phyloP scores from a whole-genome alignment of 2,888 invertebrate species.

The Lordiphosa andalusiaca region DNA sequence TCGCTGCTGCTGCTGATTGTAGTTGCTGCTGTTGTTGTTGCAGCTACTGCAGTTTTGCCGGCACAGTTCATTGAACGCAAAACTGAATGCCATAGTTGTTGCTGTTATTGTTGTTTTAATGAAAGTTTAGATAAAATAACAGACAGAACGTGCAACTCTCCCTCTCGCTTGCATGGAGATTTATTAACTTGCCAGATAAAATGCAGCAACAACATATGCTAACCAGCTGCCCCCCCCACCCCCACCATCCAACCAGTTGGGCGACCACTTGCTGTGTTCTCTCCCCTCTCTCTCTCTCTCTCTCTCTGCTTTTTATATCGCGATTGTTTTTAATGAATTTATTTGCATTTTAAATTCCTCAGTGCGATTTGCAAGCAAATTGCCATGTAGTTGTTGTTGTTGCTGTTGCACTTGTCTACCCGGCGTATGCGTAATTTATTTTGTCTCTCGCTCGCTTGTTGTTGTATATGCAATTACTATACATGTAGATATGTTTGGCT shows the following conservation, averaged over 20 bases:
- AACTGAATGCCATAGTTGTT: conserved; percentile 55
- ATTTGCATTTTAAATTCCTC: conserved; percentile 50
- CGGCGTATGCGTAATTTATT: conserved; percentile 42
- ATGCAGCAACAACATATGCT: conserved; percentile 17
- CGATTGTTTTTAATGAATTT: conserved; percentile 47
- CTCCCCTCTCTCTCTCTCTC: background rate
- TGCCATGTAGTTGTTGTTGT: conserved; percentile 2
- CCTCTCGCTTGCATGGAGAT: conserved; percentile 9
- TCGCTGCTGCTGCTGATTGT: conserved; percentile 19
- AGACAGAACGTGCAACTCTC: conserved; percentile 31
- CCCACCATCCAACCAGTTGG: no score
- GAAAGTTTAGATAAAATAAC: conserved; percentile 64
- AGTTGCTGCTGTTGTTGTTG: conserved; percentile 25
- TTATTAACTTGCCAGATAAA: conserved; percentile 12
- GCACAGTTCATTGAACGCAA: conserved; percentile 66
- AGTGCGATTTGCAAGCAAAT: conserved; percentile 22
- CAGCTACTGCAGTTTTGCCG: conserved; percentile 58
- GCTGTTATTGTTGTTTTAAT: conserved; percentile 53
- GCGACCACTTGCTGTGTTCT: conserved; percentile 5
- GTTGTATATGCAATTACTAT: conserved; percentile 31
- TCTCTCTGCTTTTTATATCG: conserved; percentile 28
- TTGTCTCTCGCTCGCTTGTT: conserved; percentile 14
- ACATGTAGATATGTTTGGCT: conserved; percentile 36
- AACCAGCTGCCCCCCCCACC: background rate
- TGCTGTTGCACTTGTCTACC: conserved; percentile 32